These are phyloP conservation scores for Blomia tropicalis DNA, from an alignment of 2,888 invertebrate species.

Conservation along the genomic window DNA sequence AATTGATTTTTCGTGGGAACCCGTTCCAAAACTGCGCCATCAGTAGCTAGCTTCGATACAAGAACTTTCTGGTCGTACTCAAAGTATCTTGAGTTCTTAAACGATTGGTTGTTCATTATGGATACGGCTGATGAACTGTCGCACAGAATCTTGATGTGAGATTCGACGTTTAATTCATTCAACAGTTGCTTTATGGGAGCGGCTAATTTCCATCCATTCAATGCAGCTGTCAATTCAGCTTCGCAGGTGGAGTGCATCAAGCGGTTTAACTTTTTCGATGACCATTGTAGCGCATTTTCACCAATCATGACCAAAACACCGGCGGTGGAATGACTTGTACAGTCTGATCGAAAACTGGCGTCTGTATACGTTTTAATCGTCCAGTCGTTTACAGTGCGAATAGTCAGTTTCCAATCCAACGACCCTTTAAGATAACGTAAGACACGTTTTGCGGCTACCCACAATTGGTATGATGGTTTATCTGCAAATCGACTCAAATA, in stretches of 20 bases:
- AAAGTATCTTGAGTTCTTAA: too few species aligned
- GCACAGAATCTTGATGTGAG: neutral
- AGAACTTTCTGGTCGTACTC: too few species aligned
- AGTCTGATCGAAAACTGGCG: neutral
- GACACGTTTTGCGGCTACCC: slow-evolving; percentile 32
- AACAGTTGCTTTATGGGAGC: neutral
- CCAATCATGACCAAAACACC: neutral
- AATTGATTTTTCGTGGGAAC: too few species aligned
- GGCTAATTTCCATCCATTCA: neutral
- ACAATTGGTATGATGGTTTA: neutral
- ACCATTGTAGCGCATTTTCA: neutral
- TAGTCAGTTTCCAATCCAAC: neutral
- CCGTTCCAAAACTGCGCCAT: too few species aligned
- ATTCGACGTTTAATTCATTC: neutral
- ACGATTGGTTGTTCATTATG: too few species aligned
- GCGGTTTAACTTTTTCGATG: neutral
- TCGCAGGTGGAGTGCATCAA: neutral
- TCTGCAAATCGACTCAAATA: neutral
- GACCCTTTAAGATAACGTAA: neutral
- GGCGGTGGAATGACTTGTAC: neutral
- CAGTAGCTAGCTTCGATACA: too few species aligned
- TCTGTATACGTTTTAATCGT: neutral
- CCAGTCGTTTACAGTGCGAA: neutral
- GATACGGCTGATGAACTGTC: neutral
- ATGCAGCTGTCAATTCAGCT: neutral